Percentiles rank a stretch among this genome's conserved stretches.
Conservation (phyloP, 2,888 invertebrate species). For the Lydus trimaculatus region DNA sequence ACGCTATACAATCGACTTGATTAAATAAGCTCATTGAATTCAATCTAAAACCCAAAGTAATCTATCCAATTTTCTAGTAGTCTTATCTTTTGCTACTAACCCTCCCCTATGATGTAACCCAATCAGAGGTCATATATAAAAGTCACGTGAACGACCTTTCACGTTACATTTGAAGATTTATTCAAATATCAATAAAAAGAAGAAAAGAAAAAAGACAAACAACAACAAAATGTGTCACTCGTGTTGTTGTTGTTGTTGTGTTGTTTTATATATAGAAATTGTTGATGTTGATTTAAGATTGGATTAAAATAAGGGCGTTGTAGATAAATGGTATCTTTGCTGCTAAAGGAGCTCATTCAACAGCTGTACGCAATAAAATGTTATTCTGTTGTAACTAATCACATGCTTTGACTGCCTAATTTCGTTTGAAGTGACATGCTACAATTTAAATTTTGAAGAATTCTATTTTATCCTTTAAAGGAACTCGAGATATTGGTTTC, state of each 20-base stretch:
- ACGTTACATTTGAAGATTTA: conserved; percentile 44
- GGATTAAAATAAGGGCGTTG: conserved; percentile 22
- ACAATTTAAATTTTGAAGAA: conserved; percentile 1
- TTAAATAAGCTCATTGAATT: conserved; percentile 60
- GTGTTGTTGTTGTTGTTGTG: too few relatives aligned
- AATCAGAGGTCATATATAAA: conserved; percentile 51
- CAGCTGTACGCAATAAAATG: conserved; percentile 28
- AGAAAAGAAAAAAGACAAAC: conserved; percentile 30
- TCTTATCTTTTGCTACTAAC: conserved; percentile 56
- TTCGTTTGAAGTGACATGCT: neutral
- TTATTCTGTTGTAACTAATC: neutral
- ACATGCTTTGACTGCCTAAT: conserved; percentile 4
- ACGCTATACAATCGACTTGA: conserved; percentile 49
- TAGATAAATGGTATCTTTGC: conserved; percentile 20
- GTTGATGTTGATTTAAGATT: neutral
- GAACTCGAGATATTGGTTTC: neutral
- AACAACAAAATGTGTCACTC: neutral
- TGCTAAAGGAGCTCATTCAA: conserved; percentile 16
- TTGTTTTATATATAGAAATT: conserved; percentile 28
- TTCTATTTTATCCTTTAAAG: neutral
- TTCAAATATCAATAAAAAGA: conserved; percentile 46
- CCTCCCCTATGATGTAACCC: conserved; percentile 56
- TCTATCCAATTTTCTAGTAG: conserved; percentile 60
- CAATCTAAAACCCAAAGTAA: conserved; percentile 55
- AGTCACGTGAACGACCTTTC: conserved; percentile 52